phyloP scores from a whole-genome alignment of 2,797 vertebrate genomes.

The Myotis daubentonii region DNA sequence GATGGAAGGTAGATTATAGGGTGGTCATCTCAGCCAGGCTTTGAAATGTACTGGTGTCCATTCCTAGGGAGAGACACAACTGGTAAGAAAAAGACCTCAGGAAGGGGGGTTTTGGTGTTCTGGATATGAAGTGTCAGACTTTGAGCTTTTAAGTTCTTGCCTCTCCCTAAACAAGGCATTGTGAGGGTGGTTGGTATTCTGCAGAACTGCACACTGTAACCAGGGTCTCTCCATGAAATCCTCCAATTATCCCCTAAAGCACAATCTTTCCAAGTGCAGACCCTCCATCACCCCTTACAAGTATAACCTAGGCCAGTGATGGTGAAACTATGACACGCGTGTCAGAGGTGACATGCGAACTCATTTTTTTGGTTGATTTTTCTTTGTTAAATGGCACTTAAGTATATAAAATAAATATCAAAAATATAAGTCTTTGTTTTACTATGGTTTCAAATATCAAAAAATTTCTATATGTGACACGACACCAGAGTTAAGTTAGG shows the following conservation, averaged over 20 bases:
- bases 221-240: background rate
- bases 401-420: too few species aligned
- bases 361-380: too few species aligned
- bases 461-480: too few species aligned
- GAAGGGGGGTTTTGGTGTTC: background rate
- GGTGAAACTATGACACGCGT: too few species aligned
- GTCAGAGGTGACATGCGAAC: too few species aligned
- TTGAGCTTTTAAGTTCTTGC: background rate
- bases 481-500: too few species aligned
- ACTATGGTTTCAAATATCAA: too few species aligned
- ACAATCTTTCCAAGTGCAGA: background rate
- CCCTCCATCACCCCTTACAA: background rate
- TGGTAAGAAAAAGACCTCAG: background rate
- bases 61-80: background rate
- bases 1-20: too few species aligned
- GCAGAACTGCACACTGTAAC: background rate
- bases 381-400: too few species aligned
- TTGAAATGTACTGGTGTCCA: background rate
- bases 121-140: background rate
- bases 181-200: too few species aligned
- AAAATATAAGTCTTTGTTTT: too few species aligned
- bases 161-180: background rate
- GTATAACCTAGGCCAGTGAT: background rate
- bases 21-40: too few species aligned
- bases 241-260: background rate